Percentiles rank a stretch among this genome's conserved stretches.
Conservation (phyloP, 2,797 vertebrate genomes). For the Pteropus rufus region DNA sequence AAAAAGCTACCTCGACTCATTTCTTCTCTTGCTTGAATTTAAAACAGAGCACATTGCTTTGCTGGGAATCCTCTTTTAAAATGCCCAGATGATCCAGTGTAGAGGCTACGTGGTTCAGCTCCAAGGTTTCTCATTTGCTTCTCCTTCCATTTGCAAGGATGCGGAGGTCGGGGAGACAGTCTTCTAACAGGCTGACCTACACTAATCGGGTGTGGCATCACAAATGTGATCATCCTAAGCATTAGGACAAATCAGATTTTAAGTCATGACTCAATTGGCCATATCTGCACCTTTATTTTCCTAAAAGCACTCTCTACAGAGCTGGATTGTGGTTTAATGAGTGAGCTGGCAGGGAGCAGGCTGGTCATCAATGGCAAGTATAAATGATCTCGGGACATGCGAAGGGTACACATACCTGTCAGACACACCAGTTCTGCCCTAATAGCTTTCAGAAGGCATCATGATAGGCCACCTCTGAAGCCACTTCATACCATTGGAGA, state of each 20-base stretch:
- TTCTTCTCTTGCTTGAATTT: not conserved
- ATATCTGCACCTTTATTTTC: not conserved
- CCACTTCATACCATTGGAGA: not conserved
- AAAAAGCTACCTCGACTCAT: not conserved
- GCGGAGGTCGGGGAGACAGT: not conserved
- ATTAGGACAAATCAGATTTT: not conserved
- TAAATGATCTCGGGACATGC: not conserved
- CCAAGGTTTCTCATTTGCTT: not conserved
- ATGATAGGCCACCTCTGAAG: not conserved
- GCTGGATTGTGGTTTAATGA: not conserved
- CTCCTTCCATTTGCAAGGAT: not conserved
- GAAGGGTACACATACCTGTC: not conserved
- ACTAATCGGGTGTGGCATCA: not conserved
- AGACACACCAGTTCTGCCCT: not conserved
- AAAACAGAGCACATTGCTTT: not conserved
- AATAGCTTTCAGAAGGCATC: not conserved
- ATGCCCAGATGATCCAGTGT: not conserved
- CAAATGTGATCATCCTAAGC: not conserved
- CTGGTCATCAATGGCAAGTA: not conserved
- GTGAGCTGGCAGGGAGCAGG: not conserved
- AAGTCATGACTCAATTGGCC: not conserved
- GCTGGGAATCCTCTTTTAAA: not conserved
- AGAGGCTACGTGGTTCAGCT: not conserved
- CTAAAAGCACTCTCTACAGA: conserved; percentile 3
- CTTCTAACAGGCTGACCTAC: not conserved